Conservation (phyloP, 53 echinoderm and acorn worm species). For the Temnopleurus reevesii region DNA sequence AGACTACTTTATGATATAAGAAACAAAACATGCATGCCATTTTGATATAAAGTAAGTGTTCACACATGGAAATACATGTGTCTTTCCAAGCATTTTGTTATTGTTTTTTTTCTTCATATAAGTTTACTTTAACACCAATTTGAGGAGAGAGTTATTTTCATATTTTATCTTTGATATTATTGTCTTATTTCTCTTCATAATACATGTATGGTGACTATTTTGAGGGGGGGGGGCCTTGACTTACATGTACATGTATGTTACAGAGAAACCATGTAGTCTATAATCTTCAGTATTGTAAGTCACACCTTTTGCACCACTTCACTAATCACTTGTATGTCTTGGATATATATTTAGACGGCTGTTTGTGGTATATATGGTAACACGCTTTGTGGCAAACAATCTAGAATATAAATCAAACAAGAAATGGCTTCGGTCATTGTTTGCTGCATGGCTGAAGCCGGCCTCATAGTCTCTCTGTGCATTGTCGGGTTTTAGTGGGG, state of each 20-base stretch:
- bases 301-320: neutral
- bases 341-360: neutral
- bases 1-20: too few relatives aligned
- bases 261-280: too few relatives aligned
- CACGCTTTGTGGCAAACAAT: neutral
- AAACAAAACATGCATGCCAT: too few relatives aligned
- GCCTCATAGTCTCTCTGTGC: neutral
- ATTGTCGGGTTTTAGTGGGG: neutral
- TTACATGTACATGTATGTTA: neutral
- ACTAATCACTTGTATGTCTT: neutral
- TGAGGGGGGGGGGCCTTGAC: neutral
- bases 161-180: too few relatives aligned
- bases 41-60: too few relatives aligned
- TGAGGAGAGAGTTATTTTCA: neutral
- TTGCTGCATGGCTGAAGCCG: neutral
- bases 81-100: neutral
- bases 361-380: conserved; percentile 28
- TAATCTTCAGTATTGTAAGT: too few relatives aligned
- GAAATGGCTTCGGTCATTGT: conserved; percentile 17
- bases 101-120: neutral
- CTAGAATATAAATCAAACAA: neutral
- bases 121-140: neutral
- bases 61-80: neutral
- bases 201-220: too few relatives aligned
- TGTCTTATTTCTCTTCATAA: too few relatives aligned